A percentile compares a stretch with the other conserved stretches of the same genome.
These are phyloP conservation scores for Diphyllodes magnificus DNA, from an alignment of 2,113 vertebrate species.

Conservation along the genomic window DNA sequence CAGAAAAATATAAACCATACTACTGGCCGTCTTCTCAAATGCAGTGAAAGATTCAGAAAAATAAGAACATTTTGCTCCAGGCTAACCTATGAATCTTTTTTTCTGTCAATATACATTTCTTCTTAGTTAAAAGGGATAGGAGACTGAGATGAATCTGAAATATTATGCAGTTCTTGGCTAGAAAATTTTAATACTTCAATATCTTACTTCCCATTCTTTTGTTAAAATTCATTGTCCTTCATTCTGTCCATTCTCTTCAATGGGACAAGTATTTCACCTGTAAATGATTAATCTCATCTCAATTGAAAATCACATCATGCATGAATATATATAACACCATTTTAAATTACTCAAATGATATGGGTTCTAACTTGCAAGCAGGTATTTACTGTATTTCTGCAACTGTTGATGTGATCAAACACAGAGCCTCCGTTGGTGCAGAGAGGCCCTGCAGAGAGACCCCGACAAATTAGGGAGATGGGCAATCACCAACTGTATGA, in stretches of 20 bases:
- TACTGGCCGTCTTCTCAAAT: background rate
- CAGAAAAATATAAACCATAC: background rate
- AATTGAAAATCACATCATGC: background rate
- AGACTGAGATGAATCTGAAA: background rate
- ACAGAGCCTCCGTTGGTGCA: background rate
- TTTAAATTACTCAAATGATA: background rate
- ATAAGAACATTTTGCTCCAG: background rate
- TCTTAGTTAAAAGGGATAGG: background rate
- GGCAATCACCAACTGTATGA: background rate
- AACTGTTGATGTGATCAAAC: background rate
- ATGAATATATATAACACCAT: background rate
- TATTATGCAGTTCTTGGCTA: background rate
- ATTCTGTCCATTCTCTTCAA: background rate
- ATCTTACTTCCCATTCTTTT: background rate
- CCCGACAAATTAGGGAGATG: fast-evolving
- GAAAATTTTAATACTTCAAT: background rate
- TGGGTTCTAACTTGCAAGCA: background rate
- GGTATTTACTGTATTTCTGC: background rate
- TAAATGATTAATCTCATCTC: background rate
- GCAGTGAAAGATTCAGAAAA: background rate
- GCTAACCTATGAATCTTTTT: background rate
- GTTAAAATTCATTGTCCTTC: background rate
- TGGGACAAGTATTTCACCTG: background rate
- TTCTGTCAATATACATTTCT: background rate
- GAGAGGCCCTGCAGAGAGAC: background rate